Base-by-base conservation (phyloP, 2,797 vertebrate genomes). In the Mycteria americana region DNA sequence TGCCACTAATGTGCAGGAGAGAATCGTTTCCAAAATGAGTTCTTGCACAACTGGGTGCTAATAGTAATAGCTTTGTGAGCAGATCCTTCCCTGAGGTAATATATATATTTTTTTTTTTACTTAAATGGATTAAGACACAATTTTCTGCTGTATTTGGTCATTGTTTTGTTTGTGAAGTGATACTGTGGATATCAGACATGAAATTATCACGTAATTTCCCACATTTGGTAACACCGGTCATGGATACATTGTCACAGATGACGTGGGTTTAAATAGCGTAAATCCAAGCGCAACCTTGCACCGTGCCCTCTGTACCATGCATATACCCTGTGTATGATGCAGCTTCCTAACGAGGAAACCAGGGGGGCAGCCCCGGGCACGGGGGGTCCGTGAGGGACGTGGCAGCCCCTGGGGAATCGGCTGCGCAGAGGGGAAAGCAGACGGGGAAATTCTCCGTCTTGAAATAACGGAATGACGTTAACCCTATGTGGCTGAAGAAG, bases 301-400 rank as follows among this genome's bases (percentile, higher is more conserved):
- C 50, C 2, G 0, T 35, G 28, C 25, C 24, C 28, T 57, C 37
- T 8, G 8, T 22, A 16, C 35, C 13, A 2, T 6, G 11, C 13
- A 5, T 11, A 16, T 24, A 65, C 16, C 16, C 31, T 28, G 13
- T 4, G 2, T 12, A 13, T 5, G 39, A 37, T 8, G 51, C 45
- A 59, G 22, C 57, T 53, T 57, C 64, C 39, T 22, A 5, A 7
- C 0, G 2, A 31, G 37, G 64, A 59, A 64, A 39, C 10, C 28
- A 3, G 27, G 6, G 30, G 27, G 18, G 13, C 51, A 57, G 53
- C 31, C 9, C 23, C 21, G 17, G 21, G 48, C 18, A 19, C 1
- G 1, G 12, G 43, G 56, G 24, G 13, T 7, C 59, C 7, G 0
- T 18, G 25, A 35, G 11, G 59, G 28, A 37, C 1, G 2, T 18